These are phyloP conservation scores for Heteromormyrus szaboi DNA, from an alignment of 2,797 vertebrate genomes.

Conservation along the genomic window DNA sequence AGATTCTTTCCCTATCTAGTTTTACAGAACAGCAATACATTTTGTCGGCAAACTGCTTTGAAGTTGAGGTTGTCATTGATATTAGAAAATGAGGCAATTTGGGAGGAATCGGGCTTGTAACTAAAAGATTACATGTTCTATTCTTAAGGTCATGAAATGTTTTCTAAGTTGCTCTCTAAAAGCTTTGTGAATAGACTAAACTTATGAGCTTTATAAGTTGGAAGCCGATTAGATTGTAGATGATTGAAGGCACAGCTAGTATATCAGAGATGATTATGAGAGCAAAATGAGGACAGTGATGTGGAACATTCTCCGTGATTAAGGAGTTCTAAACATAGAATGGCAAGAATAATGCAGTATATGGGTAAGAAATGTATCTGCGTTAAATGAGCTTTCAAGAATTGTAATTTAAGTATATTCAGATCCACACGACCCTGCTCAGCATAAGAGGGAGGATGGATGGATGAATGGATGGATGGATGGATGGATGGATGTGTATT, in stretches of 20 bases:
- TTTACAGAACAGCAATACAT: slow-evolving; percentile 31
- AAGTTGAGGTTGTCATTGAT: neutral
- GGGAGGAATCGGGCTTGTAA: no score
- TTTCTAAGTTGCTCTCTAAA: neutral
- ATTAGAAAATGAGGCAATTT: neutral
- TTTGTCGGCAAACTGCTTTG: neutral
- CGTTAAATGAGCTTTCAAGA: neutral
- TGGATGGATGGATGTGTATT: neutral
- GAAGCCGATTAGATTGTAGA: neutral
- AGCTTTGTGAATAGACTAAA: neutral
- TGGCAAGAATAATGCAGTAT: neutral
- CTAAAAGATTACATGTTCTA: neutral
- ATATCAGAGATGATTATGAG: neutral
- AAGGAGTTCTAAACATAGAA: neutral
- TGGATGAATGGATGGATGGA: neutral
- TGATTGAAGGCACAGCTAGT: neutral
- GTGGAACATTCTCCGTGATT: neutral
- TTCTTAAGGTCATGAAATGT: neutral
- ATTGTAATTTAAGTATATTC: neutral
- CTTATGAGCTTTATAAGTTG: neutral
- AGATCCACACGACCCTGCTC: neutral
- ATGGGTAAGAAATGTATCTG: neutral
- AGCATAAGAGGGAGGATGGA: neutral
- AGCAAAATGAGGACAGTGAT: neutral
- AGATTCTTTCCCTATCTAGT: slow-evolving; percentile 41